These are phyloP conservation scores for Masnerella sp. DNA, from an alignment of 2,888 invertebrate species.

Conservation along the genomic window DNA sequence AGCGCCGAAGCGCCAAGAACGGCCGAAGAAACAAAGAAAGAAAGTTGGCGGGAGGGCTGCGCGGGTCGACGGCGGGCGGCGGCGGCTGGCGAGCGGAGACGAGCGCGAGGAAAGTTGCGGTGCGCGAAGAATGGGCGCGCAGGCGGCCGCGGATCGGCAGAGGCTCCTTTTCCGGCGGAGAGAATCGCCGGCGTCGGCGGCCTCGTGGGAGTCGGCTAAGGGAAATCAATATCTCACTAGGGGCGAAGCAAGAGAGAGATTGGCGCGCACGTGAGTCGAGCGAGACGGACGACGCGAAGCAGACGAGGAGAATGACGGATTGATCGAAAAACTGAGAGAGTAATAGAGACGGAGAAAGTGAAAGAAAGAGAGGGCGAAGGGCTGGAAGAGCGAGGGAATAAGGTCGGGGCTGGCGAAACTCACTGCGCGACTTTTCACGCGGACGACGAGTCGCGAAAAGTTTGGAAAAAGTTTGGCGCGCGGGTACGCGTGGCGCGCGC, in stretches of 20 bases:
- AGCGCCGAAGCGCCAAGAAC: too few relatives aligned
- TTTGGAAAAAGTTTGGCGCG: conserved; percentile 52
- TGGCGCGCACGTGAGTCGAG: conserved; percentile 50
- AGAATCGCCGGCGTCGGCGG: conserved; percentile 69
- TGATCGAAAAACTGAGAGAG: conserved; percentile 45
- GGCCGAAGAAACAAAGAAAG: too few relatives aligned
- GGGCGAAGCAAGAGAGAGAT: conserved; percentile 67
- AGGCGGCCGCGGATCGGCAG: conserved; percentile 55
- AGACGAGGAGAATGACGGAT: conserved; percentile 61
- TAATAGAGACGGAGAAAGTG: conserved; percentile 3
- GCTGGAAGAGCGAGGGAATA: conserved; percentile 48
- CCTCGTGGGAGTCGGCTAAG: conserved; percentile 77
- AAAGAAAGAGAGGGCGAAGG: conserved; percentile 5
- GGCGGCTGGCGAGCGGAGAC: neutral
- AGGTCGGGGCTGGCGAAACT: conserved; percentile 19
- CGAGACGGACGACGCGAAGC: conserved; percentile 55
- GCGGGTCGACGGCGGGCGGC: neutral
- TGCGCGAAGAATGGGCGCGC: conserved; percentile 44
- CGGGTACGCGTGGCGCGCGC: conserved; percentile 52
- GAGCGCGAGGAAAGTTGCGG: conserved; percentile 8
- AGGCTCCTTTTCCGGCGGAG: conserved; percentile 64
- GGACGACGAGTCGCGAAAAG: conserved; percentile 38
- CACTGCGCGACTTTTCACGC: conserved; percentile 33
- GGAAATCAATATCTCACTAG: conserved; percentile 77
- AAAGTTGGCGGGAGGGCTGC: neutral